These are phyloP conservation scores for Sitta europaea DNA, from an alignment of 2,113 vertebrate genomes.

Conservation along the genomic window DNA sequence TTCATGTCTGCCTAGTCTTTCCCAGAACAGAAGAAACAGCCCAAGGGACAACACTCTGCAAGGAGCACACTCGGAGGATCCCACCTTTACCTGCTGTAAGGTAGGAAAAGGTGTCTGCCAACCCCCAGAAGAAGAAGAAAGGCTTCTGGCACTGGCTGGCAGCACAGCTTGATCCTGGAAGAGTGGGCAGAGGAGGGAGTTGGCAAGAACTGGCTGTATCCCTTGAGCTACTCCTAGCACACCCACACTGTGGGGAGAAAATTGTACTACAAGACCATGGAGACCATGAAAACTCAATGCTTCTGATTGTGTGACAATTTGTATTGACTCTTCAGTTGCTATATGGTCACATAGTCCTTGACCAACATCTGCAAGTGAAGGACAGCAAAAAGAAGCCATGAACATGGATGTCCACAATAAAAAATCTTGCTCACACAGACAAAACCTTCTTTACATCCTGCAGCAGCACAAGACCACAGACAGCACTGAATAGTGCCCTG, in stretches of 20 bases:
- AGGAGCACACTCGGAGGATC: not conserved
- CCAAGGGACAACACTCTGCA: fast-evolving
- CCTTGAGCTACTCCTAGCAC: not conserved
- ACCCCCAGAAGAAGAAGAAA: not conserved
- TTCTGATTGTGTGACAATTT: not conserved
- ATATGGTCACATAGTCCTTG: fast-evolving
- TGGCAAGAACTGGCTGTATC: not conserved
- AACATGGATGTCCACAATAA: not conserved
- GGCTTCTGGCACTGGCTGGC: not conserved
- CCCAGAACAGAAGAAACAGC: not conserved
- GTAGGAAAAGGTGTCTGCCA: not conserved
- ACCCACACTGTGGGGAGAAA: not conserved
- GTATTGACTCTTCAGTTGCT: not conserved
- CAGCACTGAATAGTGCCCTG: not conserved
- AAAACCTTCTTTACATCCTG: not conserved
- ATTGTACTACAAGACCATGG: not conserved
- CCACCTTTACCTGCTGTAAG: not conserved
- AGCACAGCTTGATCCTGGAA: not conserved
- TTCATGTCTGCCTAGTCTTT: not conserved
- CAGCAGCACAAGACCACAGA: not conserved
- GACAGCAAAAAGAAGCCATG: not conserved
- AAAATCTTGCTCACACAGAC: not conserved
- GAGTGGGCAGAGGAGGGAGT: not conserved
- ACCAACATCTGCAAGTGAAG: not conserved
- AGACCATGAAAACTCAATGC: not conserved